Conservation (phyloP, 2,888 invertebrate species). For the Xanthorhoe designata region DNA sequence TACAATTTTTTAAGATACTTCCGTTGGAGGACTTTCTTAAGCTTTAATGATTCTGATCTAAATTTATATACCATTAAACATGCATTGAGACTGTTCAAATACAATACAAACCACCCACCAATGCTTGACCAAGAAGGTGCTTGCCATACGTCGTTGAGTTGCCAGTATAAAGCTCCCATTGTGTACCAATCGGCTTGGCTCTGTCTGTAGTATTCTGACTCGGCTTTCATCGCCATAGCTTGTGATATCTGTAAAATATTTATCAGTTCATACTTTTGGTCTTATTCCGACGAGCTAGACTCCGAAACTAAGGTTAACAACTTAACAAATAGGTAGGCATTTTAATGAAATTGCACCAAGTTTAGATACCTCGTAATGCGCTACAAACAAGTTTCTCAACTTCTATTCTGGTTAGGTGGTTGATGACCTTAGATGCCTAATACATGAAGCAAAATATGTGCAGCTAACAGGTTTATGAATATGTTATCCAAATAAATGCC, state of each 20-base stretch:
- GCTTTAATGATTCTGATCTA: too few species aligned
- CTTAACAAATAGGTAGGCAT: neutral
- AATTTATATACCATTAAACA: too few species aligned
- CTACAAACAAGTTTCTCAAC: neutral
- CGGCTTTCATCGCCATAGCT: conserved; percentile 94
- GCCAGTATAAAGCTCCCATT: conserved; percentile 99
- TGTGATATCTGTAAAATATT: conserved; percentile 89
- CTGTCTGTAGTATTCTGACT: conserved; percentile 93
- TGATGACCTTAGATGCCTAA: neutral
- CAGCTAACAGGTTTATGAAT: neutral
- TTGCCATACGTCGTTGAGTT: conserved; percentile 98
- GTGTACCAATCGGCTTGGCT: conserved; percentile 86
- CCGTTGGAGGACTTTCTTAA: too few species aligned
- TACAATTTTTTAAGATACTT: too few species aligned
- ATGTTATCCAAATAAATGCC: neutral
- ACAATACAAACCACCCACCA: conserved; percentile 68
- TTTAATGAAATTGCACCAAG: neutral
- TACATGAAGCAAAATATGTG: neutral
- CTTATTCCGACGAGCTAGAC: too few species aligned
- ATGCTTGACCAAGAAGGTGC: conserved; percentile 98
- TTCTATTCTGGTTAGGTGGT: neutral
- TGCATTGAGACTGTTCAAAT: too few species aligned
- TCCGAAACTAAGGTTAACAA: too few species aligned
- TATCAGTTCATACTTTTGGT: neutral
- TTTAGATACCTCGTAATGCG: neutral